Percentiles rank a stretch among this genome's conserved stretches.
Conservation (phyloP, 2,113 vertebrate species). For the Vidua macroura region DNA sequence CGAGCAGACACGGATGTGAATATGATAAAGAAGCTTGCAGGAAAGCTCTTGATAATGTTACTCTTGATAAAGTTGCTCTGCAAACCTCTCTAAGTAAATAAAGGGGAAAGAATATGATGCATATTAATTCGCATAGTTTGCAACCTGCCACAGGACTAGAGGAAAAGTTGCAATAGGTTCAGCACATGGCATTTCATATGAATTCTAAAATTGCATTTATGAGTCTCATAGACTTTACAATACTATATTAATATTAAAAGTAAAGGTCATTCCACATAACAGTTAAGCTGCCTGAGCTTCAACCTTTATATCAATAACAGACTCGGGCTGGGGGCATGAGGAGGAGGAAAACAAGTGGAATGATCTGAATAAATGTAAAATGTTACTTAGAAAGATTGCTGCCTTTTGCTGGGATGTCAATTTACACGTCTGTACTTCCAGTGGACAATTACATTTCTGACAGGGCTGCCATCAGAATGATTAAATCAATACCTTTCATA, state of each 20-base stretch:
- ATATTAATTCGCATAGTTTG: slow-evolving; percentile 90
- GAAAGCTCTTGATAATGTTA: slow-evolving; percentile 98
- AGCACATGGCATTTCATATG: slow-evolving; percentile 88
- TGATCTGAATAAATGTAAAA: slow-evolving; percentile 62
- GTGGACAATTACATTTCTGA: slow-evolving; percentile 39
- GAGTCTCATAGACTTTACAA: slow-evolving; percentile 88
- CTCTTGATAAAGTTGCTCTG: slow-evolving; percentile 93
- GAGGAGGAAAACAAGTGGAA: slow-evolving; percentile 72
- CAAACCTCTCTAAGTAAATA: slow-evolving; percentile 89
- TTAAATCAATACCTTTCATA: slow-evolving; percentile 23
- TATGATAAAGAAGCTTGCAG: slow-evolving; percentile 90
- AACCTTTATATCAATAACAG: slow-evolving; percentile 89
- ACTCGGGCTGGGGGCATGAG: slow-evolving; percentile 12
- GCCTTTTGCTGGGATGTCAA: slow-evolving; percentile 33
- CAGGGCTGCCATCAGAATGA: slow-evolving; percentile 8
- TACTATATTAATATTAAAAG: slow-evolving; percentile 98
- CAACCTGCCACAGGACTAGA: slow-evolving; percentile 60
- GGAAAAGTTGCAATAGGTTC: slow-evolving; percentile 73
- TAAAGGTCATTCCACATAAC: slow-evolving; percentile 92
- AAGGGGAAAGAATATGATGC: slow-evolving; percentile 77
- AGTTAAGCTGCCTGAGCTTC: slow-evolving; percentile 94
- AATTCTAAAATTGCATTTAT: slow-evolving; percentile 90
- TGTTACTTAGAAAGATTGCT: background rate
- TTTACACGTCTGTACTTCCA: slow-evolving; percentile 27
- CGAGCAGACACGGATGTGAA: slow-evolving; percentile 84